Base-by-base conservation (phyloP, 2,113 vertebrate species). In the Cichladusa arquata region DNA sequence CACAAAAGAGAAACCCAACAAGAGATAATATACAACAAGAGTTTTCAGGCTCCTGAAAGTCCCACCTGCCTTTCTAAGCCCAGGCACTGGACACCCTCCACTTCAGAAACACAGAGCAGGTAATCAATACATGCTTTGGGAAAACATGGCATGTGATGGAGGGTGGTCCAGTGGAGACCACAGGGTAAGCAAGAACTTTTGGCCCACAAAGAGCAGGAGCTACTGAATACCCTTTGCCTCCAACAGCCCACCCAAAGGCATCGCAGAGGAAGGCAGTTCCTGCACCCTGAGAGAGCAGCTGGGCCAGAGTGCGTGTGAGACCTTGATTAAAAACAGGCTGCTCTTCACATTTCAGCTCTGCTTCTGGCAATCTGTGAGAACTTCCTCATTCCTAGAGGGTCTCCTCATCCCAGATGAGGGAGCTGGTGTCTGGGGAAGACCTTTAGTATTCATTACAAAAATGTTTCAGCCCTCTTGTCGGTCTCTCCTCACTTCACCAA, bases 401-500 rank as follows among this genome's bases (percentile, higher is more conserved):
- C 90, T 97, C 80, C 82, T 97, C 95, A 97, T 96, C 72, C 76
- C 94, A 96, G 85, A 97, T 88, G 92, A 96, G 85, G 57, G 88
- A 96, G 82, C 81, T 92, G 48, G 76, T 96, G 85, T 88, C 88
- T 95, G 93, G 93, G 95, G 92, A 96, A 97, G 93, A 96, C 94
- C 94, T 96, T 93, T 80, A 93, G 77, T 62, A 86, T 57, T 90
- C 78, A 94, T 72, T 77, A 85, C 73, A 95, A 91, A 95, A 91
- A 70, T 34, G 83, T 85, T 87, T 72, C 78, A 65, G 65, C 74
- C 58, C 81, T 57, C 78, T 93, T 61, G 77, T 38, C 44, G 14
- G 61, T 96, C 73, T 91, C 86, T 87, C 44, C 58, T 95, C 58
- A 54, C 45, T 94, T 87, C 74, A 90, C 51, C 62, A 76, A 85